Evolutionary conservation across 2,888 invertebrate species (phyloP).

Genomic region (Eucera pruinosa): DNA sequence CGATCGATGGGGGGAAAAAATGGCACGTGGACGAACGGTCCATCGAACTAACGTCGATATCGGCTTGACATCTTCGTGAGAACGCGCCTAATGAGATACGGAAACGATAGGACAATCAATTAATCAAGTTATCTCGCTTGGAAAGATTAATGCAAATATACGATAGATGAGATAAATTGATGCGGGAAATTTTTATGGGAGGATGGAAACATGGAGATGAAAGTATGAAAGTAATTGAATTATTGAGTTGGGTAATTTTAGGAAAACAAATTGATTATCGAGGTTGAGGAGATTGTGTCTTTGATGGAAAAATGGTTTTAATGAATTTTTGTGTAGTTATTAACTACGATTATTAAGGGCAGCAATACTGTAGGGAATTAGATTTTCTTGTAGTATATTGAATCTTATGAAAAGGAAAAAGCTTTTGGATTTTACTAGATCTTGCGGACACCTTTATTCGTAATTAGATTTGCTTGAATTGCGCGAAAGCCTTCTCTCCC

Average conservation of each 20-base stretch:
- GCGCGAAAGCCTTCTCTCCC: too few species aligned
- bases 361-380: too few species aligned
- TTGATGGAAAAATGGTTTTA: neutral
- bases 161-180: neutral
- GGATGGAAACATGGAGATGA: neutral
- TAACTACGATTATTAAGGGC: too few species aligned
- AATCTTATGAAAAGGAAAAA: too few species aligned
- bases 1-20: slow-evolving; percentile 40
- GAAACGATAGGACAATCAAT: slow-evolving; percentile 24
- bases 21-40: neutral
- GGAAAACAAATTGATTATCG: neutral
- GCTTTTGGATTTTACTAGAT: too few species aligned
- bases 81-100: slow-evolving; percentile 13
- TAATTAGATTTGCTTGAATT: too few species aligned
- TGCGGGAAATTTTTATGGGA: neutral
- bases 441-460: too few species aligned
- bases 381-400: too few species aligned
- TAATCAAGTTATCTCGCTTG: slow-evolving; percentile 8
- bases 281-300: too few species aligned
- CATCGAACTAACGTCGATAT: neutral
- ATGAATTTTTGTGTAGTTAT: neutral
- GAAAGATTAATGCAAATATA: slow-evolving; percentile 7
- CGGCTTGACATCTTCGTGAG: neutral
- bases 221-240: neutral
- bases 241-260: neutral